These are phyloP conservation scores for Rhingia campestris DNA, from an alignment of 2,888 invertebrate genomes.

Conservation along the genomic window DNA sequence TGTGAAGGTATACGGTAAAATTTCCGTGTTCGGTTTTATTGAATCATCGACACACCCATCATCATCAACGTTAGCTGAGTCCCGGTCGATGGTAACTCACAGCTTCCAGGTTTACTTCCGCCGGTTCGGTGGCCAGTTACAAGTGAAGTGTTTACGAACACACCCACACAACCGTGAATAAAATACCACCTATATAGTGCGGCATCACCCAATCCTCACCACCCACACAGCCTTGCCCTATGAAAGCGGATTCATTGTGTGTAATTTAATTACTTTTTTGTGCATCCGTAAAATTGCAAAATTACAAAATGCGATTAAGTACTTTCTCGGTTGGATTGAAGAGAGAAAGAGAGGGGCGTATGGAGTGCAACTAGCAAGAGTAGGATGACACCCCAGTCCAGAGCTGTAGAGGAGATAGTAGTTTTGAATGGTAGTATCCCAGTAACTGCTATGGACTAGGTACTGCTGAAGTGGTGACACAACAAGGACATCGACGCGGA, in stretches of 20 bases:
- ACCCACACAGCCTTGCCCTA: background rate
- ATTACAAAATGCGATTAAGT: slow-evolving; percentile 60
- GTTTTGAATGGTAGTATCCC: no score
- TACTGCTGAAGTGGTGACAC: no score
- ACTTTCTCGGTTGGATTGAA: slow-evolving; percentile 43
- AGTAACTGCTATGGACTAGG: no score
- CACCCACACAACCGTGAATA: slow-evolving; percentile 3
- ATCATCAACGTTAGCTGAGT: background rate
- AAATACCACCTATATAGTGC: background rate
- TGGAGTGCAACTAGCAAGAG: background rate
- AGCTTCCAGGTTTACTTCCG: background rate
- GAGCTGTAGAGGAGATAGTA: no score
- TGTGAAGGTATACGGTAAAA: background rate
- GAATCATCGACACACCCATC: background rate
- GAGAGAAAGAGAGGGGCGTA: slow-evolving; percentile 1
- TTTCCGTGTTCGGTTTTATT: background rate
- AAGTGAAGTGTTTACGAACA: background rate
- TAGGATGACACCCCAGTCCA: no score
- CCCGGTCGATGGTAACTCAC: background rate
- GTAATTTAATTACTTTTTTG: slow-evolving; percentile 63
- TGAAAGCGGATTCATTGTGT: slow-evolving; percentile 48
- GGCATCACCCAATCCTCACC: background rate
- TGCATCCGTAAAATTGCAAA: slow-evolving; percentile 58
- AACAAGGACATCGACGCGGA: background rate
- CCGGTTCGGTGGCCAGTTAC: background rate